Conservation (phyloP, 23 tunicate species). For the Corella eumyota region DNA sequence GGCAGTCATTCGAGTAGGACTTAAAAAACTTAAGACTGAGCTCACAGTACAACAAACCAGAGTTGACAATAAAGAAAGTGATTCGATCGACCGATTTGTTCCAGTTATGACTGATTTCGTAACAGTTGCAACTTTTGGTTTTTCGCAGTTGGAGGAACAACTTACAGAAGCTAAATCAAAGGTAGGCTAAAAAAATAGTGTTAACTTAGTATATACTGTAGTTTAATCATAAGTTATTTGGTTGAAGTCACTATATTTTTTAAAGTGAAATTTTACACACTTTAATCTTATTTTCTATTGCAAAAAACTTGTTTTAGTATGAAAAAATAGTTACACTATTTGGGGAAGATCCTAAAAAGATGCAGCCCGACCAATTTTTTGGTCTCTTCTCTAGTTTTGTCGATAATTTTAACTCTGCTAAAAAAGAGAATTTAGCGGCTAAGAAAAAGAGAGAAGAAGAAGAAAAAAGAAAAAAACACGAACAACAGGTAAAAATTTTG, state of each 20-base stretch:
- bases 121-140: slow-evolving; percentile 66
- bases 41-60: slow-evolving; percentile 35
- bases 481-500: slow-evolving; percentile 31
- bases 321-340: slow-evolving; percentile 32
- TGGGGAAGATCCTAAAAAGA: slow-evolving; percentile 71
- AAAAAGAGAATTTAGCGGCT: slow-evolving; percentile 57
- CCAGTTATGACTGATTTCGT: slow-evolving; percentile 94
- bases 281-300: too few species aligned
- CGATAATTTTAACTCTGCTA: slow-evolving; percentile 63
- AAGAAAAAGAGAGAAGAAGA: slow-evolving; percentile 75
- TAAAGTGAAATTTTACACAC: too few species aligned
- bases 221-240: too few species aligned
- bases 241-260: too few species aligned
- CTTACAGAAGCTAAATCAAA: slow-evolving; percentile 32
- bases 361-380: slow-evolving; percentile 87
- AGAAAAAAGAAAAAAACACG: slow-evolving; percentile 46
- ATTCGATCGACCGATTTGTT: slow-evolving; percentile 59
- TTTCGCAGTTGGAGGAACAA: slow-evolving; percentile 61
- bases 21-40: slow-evolving; percentile 58
- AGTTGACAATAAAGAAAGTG: slow-evolving; percentile 8
- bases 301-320: too few species aligned
- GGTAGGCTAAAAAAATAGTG: slow-evolving; percentile 14
- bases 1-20: slow-evolving; percentile 41
- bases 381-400: slow-evolving; percentile 61
- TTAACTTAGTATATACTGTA: too few species aligned